phyloP scores from a whole-genome alignment of 2,797 vertebrate genomes.

The Chelon labrosus region DNA sequence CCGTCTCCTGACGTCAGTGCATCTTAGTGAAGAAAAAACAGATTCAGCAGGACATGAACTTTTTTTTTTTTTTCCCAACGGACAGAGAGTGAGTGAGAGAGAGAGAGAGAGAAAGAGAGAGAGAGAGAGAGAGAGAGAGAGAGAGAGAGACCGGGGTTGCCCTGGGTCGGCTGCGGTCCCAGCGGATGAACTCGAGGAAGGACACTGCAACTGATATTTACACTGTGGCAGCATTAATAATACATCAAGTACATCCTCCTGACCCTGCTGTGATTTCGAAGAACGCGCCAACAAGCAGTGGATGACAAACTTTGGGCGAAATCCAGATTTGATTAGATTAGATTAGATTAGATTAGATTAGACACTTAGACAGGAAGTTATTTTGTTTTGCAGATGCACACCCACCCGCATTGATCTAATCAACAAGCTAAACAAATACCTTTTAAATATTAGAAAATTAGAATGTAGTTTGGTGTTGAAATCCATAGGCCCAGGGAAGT shows the following conservation, averaged over 20 bases:
- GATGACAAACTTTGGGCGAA: neutral
- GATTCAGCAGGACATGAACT: slow-evolving; percentile 65
- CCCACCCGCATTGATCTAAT: no score
- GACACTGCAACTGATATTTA: slow-evolving; percentile 65
- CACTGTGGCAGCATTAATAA: slow-evolving; percentile 65
- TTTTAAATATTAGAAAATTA: no score
- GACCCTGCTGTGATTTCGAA: slow-evolving; percentile 53
- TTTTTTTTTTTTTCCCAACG: slow-evolving; percentile 29
- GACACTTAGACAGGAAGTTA: neutral
- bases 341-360: slow-evolving; percentile 15
- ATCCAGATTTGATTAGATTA: slow-evolving; percentile 6
- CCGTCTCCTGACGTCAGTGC: slow-evolving; percentile 78
- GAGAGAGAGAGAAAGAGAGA: neutral
- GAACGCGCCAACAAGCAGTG: slow-evolving; percentile 12
- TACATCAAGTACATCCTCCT: slow-evolving; percentile 48
- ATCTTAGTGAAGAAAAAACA: slow-evolving; percentile 33
- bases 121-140: slow-evolving; percentile 12
- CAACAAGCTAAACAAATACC: no score
- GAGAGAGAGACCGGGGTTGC: slow-evolving; percentile 31
- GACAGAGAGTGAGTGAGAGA: neutral
- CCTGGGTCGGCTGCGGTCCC: slow-evolving; percentile 48
- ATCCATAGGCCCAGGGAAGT: neutral
- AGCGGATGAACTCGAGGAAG: slow-evolving; percentile 63
- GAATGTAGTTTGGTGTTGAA: no score
- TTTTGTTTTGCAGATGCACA: neutral